Conservation (phyloP, 1,140 invertebrate species). For the Drosophila cardini region DNA sequence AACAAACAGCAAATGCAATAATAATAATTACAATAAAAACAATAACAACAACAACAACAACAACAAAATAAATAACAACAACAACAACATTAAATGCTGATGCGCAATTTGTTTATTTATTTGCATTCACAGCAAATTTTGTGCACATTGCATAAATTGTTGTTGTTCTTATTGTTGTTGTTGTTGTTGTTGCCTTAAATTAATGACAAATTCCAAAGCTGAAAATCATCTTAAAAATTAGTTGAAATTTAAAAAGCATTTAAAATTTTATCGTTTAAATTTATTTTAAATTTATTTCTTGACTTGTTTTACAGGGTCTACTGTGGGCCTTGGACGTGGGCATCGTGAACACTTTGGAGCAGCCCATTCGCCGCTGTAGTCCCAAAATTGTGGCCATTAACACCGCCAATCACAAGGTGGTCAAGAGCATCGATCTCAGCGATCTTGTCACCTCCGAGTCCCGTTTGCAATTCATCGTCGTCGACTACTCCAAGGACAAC, state of each 20-base stretch:
- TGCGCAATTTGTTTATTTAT: conserved; percentile 55
- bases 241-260: conserved; percentile 1
- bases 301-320: conserved; percentile 85
- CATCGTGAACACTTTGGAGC: conserved; percentile 88
- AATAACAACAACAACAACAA: conserved; percentile 24
- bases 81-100: conserved; percentile 41
- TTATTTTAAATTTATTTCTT: neutral
- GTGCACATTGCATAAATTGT: conserved; percentile 39
- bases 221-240: conserved; percentile 10
- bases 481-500: conserved; percentile 84
- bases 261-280: neutral
- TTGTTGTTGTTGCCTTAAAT: neutral
- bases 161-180: conserved; percentile 8
- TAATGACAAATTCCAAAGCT: conserved; percentile 9
- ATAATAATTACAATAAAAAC: conserved; percentile 19
- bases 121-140: conserved; percentile 49
- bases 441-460: conserved; percentile 85
- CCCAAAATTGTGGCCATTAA: conserved; percentile 89
- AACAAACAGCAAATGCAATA: conserved; percentile 20
- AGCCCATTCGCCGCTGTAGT: conserved; percentile 87
- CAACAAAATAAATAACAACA: too few species aligned
- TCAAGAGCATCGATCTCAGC: conserved; percentile 87
- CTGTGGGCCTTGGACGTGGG: conserved; percentile 89
- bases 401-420: conserved; percentile 86
- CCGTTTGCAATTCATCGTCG: conserved; percentile 88